Evolutionary conservation across 2,797 vertebrate species (phyloP), one percentile per base, ranked within the genome.

Genomic region (Knipowitschia caucasica): DNA sequence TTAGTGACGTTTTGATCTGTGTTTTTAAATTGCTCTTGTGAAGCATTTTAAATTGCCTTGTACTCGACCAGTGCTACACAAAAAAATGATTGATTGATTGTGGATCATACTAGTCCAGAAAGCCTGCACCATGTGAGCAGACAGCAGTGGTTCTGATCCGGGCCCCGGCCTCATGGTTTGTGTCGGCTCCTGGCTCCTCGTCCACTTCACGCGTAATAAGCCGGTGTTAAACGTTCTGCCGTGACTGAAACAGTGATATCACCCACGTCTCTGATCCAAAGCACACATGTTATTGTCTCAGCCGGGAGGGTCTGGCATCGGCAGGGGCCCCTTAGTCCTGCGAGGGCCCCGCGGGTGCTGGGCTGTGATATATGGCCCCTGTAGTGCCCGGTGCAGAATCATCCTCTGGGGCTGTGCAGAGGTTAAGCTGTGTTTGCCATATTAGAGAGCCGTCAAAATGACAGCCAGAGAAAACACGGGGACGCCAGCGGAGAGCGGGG

Each of bases 371-470:
- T 64, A 78, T 58, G 44, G 64, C 68, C 71, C 63, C 61, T 42
- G 15, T 55, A 42, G 49, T 62, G 77, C 74, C 67, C 64, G 31
- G 52, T 27, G 52, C 56, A 56, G 77, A 77, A 72, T 54, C 39
- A 65, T 75, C 78, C 60, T 63, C 51, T 52, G 73, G 68, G 68
- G 60, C 52, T 50, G 62, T 56, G 59, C 57, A 64, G 58, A 53
- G 54, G 60, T 74, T 56, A 68, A 53, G 66, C 64, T 74, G 55
- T 2, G 18, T 12, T 36, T 23, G 33, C 46, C 20, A 34, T 89
- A 92, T 62, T 62, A 88, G 60, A 87, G 79, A 3, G 86, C 91
- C 0, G 92, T 76, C 20, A 91, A 89, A 4, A 89, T 86, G 20
- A 43, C 40, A 43, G 40, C 40, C 40, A 24, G 40, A 11, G 20